A percentile compares a stretch with the other conserved stretches of the same genome.
Evolutionary conservation across 2,113 vertebrate genomes (phyloP).

Genomic region (Sphaerodactylus townsendi): DNA sequence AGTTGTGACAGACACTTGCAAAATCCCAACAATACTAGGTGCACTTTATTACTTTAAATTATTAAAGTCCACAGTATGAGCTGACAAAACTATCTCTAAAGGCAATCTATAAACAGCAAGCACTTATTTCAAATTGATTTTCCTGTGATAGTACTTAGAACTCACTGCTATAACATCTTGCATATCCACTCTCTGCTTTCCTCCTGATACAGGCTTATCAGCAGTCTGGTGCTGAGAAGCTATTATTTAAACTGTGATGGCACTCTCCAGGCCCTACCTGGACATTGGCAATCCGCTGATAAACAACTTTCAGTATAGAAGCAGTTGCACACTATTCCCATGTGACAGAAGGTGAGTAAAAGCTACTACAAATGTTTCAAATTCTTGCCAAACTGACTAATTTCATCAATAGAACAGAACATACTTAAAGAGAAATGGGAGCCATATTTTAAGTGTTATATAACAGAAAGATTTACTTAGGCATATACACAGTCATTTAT

Average conservation of each 20-base stretch:
- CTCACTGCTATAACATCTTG: neutral
- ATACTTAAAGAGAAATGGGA: too few species aligned
- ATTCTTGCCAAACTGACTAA: too few species aligned
- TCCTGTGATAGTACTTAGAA: neutral
- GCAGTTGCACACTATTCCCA: neutral
- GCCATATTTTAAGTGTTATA: too few species aligned
- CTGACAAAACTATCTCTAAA: neutral
- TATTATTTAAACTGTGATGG: neutral
- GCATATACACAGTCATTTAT: too few species aligned
- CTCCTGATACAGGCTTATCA: neutral
- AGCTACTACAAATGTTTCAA: neutral
- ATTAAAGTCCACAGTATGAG: neutral
- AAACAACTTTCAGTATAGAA: neutral
- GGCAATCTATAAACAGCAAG: neutral
- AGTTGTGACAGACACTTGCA: too few species aligned
- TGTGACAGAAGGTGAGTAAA: neutral
- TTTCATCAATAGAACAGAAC: too few species aligned
- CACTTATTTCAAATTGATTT: neutral
- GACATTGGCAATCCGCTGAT: too few species aligned
- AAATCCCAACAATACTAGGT: too few species aligned
- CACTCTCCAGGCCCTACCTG: neutral
- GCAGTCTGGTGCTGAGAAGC: neutral
- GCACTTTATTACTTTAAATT: neutral
- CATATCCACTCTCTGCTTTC: neutral
- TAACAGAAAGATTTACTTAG: too few species aligned